Conservation (phyloP, 2,888 invertebrate species). For the Hedychridium roseum region DNA sequence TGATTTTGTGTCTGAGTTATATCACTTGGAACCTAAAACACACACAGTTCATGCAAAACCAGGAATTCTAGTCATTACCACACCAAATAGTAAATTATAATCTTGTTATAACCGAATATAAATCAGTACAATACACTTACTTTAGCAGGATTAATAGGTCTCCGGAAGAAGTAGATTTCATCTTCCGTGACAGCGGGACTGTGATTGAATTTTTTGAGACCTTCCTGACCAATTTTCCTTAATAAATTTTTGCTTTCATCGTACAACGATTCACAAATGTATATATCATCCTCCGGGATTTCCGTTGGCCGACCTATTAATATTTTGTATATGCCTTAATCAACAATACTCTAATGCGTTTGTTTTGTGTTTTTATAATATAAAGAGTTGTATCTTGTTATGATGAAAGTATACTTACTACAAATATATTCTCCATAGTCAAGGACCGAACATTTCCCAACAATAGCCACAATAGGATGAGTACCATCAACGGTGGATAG, state of each 20-base stretch:
- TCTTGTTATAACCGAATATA: conserved; percentile 13
- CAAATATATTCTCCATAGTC: conserved; percentile 90
- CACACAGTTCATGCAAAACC: conserved; percentile 42
- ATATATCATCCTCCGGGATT: conserved; percentile 90
- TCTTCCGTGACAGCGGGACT: conserved; percentile 89
- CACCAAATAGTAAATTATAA: conserved; percentile 16
- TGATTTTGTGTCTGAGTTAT: conserved; percentile 60
- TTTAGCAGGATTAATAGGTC: conserved; percentile 72
- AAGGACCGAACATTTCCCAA: conserved; percentile 90
- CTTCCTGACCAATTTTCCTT: conserved; percentile 74
- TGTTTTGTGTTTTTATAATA: not conserved
- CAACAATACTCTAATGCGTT: not conserved
- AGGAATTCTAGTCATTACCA: conserved; percentile 29
- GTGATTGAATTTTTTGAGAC: conserved; percentile 83
- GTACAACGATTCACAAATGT: conserved; percentile 90
- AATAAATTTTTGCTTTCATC: conserved; percentile 86
- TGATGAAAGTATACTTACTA: conserved; percentile 73
- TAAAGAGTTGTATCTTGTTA: conserved; percentile 3
- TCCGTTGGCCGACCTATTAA: conserved; percentile 87
- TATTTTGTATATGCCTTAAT: not conserved
- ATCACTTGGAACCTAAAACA: conserved; percentile 60
- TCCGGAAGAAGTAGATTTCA: conserved; percentile 85
- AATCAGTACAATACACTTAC: conserved; percentile 55
- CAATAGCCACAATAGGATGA: conserved; percentile 88
- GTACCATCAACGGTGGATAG: conserved; percentile 91